phyloP scores from a whole-genome alignment of 1,140 invertebrate genomes.

The Pomacea maculata region DNA sequence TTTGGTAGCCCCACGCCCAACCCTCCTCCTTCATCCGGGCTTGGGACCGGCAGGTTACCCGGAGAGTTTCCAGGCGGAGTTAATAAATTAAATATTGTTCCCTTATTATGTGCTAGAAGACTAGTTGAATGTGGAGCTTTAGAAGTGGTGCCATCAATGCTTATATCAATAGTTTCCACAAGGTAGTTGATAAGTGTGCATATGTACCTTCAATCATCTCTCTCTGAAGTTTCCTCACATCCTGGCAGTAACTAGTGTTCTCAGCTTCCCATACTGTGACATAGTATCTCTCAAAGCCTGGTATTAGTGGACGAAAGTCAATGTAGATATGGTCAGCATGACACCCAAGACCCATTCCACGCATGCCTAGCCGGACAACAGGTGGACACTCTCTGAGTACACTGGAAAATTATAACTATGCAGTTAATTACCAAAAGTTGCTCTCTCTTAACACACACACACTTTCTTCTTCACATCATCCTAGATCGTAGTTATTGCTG shows the following conservation, averaged over 20 bases:
- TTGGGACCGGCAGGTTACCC: too few relatives aligned
- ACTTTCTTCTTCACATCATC: neutral
- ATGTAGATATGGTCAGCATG: conserved; percentile 28
- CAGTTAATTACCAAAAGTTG: neutral
- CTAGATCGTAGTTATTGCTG: neutral
- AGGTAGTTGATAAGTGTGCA: neutral
- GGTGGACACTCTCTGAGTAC: conserved; percentile 24
- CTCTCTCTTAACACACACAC: neutral
- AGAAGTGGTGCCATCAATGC: too few relatives aligned
- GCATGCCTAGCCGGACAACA: conserved; percentile 5
- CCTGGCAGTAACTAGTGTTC: neutral
- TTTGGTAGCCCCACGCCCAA: too few relatives aligned
- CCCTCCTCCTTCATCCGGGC: too few relatives aligned
- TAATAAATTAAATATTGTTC: too few relatives aligned
- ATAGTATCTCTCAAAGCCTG: conserved; percentile 4
- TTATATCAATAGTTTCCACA: too few relatives aligned
- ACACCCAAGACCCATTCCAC: conserved; percentile 26
- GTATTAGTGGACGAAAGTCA: conserved; percentile 22
- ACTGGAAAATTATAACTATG: neutral
- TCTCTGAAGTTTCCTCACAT: conserved; percentile 1
- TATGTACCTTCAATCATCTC: conserved; percentile 6
- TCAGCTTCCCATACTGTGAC: conserved; percentile 29
- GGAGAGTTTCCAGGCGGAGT: too few relatives aligned
- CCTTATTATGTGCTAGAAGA: too few relatives aligned
- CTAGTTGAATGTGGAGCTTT: too few relatives aligned